phyloP scores from a whole-genome alignment of 2,888 invertebrate species.

The Alsophila aescularia region DNA sequence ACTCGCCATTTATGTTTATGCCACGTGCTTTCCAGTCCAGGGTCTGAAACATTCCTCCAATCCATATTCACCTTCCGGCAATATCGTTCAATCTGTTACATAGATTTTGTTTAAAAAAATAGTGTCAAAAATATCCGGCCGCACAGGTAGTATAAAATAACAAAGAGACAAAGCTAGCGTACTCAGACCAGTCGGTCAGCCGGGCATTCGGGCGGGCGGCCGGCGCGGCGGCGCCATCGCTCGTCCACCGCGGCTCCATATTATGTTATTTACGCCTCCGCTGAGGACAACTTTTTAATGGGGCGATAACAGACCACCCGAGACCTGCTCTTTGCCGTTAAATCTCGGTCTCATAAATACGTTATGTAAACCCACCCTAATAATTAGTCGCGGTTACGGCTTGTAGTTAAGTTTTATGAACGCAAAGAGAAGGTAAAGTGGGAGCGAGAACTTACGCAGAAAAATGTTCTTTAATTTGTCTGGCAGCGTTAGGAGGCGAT shows the following conservation, averaged over 20 bases:
- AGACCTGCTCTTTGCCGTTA: conserved; percentile 74
- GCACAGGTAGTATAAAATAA: conserved; percentile 31
- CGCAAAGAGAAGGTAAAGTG: conserved; percentile 63
- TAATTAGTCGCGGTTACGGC: conserved; percentile 83
- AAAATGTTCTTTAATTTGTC: conserved; percentile 82
- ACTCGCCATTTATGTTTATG: too few relatives aligned
- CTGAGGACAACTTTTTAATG: conserved; percentile 83
- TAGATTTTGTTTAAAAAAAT: conserved; percentile 5
- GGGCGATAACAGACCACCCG: conserved; percentile 82
- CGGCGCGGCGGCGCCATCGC: conserved; percentile 30
- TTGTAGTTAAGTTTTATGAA: conserved; percentile 82
- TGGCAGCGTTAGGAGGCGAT: conserved; percentile 69
- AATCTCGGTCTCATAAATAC: conserved; percentile 83
- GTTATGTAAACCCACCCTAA: conserved; percentile 84
- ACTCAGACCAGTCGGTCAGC: conserved; percentile 5
- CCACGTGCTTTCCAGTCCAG: too few relatives aligned
- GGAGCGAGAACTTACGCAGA: conserved; percentile 64
- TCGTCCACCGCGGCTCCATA: conserved; percentile 59
- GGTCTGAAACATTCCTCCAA: too few relatives aligned
- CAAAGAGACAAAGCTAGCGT: conserved; percentile 31
- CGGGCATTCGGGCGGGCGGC: not conserved
- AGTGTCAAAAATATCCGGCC: conserved; percentile 30
- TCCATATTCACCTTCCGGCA: too few relatives aligned
- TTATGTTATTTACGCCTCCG: conserved; percentile 78
- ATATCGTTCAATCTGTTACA: not conserved